Evolutionary conservation across 2,888 invertebrate species (phyloP).

Genomic region (Lagria hirta): DNA sequence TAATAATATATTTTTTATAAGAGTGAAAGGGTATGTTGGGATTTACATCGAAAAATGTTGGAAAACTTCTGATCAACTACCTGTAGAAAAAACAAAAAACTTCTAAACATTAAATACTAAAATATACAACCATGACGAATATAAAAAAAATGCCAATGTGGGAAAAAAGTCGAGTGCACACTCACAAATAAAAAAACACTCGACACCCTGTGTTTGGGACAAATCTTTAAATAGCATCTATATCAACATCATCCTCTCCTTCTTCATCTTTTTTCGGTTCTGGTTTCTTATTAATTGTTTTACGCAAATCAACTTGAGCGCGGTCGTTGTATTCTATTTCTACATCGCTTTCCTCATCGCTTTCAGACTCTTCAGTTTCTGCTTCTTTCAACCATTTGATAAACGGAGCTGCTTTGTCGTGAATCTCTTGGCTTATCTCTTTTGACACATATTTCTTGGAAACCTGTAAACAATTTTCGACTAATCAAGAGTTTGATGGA

Average conservation of each 20-base stretch:
- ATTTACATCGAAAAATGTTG: constrained; percentile 20
- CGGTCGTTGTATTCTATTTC: constrained; percentile 90
- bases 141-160: constrained; percentile 13
- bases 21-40: constrained; percentile 7
- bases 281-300: constrained; percentile 56
- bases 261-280: constrained; percentile 65
- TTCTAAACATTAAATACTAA: constrained; percentile 18
- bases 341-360: constrained; percentile 69
- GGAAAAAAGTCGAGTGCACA: constrained; percentile 9
- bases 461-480: constrained; percentile 41
- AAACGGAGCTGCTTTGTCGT: constrained; percentile 89
- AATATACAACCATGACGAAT: constrained; percentile 18
- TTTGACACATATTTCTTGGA: constrained; percentile 92
- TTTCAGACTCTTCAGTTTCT: constrained; percentile 86
- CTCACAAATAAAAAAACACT: constrained; percentile 13
- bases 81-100: constrained; percentile 15
- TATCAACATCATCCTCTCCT: constrained; percentile 83
- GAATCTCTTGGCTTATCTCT: constrained; percentile 89
- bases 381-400: constrained; percentile 97
- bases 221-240: constrained; percentile 80
- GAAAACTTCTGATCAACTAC: constrained; percentile 11
- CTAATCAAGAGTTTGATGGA: not conserved
- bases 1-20: constrained; percentile 14
- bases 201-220: constrained; percentile 26
- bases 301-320: constrained; percentile 74